Conservation (phyloP, 2,888 invertebrate species). For the Fabriciana adippe region DNA sequence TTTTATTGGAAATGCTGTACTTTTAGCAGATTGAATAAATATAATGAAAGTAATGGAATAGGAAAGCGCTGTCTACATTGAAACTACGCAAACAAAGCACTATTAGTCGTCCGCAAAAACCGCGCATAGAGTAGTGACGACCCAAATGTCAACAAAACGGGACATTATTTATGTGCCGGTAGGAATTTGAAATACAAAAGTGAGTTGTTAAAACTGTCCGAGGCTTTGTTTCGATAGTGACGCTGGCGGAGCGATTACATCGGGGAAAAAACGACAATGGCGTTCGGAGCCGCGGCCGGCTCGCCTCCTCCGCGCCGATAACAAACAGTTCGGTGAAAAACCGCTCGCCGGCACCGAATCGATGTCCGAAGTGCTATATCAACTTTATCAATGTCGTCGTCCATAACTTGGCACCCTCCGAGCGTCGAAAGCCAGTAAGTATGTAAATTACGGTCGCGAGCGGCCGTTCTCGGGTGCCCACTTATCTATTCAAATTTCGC, state of each 20-base stretch:
- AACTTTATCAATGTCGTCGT: constrained; percentile 79
- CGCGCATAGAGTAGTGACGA: constrained; percentile 19
- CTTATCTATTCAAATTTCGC: constrained; percentile 83
- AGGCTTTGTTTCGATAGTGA: constrained; percentile 47
- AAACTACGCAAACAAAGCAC: constrained; percentile 14
- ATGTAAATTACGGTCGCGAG: constrained; percentile 82
- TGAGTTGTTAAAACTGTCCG: constrained; percentile 47
- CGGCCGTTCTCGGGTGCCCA: constrained; percentile 77
- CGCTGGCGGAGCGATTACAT: constrained; percentile 55
- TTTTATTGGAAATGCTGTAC: neutral
- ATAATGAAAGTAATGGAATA: constrained; percentile 10
- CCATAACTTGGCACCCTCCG: constrained; percentile 77
- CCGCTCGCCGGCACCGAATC: constrained; percentile 67
- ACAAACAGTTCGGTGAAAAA: constrained; percentile 74
- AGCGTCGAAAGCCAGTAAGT: constrained; percentile 80
- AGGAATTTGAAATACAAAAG: constrained; percentile 44
- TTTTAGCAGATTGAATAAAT: neutral
- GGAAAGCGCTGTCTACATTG: neutral
- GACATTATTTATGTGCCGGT: constrained; percentile 41
- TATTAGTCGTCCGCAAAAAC: constrained; percentile 9
- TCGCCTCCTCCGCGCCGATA: constrained; percentile 51
- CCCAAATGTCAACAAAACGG: constrained; percentile 38
- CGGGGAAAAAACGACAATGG: constrained; percentile 52
- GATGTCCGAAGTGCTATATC: constrained; percentile 79
- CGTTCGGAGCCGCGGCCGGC: constrained; percentile 44